Percentiles rank a stretch among this genome's conserved stretches.
Evolutionary conservation across 2,888 invertebrate species (phyloP).

Genomic region (Drosophila siamana): DNA sequence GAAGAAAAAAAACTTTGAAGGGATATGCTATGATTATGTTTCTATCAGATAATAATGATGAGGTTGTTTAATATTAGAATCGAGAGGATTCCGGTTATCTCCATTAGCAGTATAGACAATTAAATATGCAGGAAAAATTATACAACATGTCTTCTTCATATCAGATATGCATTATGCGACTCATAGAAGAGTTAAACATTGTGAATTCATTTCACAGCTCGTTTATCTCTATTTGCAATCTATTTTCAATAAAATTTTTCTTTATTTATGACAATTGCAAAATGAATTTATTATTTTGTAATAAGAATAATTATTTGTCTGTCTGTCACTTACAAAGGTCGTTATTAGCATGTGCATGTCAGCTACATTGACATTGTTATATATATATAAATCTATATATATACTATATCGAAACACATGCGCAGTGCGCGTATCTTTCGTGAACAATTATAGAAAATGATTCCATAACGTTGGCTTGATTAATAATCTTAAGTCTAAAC

Average conservation of each 20-base stretch:
- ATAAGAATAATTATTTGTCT: not conserved
- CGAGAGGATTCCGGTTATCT: too few relatives aligned
- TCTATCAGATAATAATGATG: too few relatives aligned
- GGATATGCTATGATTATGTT: too few relatives aligned
- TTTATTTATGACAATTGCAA: not conserved
- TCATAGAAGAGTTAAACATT: too few relatives aligned
- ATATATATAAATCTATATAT: not conserved
- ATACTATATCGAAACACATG: not conserved
- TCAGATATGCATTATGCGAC: too few relatives aligned
- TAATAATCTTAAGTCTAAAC: slow-evolving; percentile 41
- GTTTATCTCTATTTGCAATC: not conserved
- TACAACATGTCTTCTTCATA: too few relatives aligned
- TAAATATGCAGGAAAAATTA: too few relatives aligned
- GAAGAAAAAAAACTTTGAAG: too few relatives aligned
- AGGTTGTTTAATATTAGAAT: too few relatives aligned
- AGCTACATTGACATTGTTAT: too few relatives aligned
- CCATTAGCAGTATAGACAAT: too few relatives aligned
- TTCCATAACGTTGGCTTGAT: slow-evolving; percentile 30
- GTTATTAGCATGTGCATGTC: not conserved
- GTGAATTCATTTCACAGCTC: not conserved
- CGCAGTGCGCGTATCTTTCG: not conserved
- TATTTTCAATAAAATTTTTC: too few relatives aligned
- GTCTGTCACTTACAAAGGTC: slow-evolving; percentile 1
- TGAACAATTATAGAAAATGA: slow-evolving; percentile 7
- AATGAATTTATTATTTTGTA: not conserved